Evolutionary conservation across 2,888 invertebrate species (phyloP), one percentile per base, ranked within the genome.

Genomic region (Vanessa cardui): DNA sequence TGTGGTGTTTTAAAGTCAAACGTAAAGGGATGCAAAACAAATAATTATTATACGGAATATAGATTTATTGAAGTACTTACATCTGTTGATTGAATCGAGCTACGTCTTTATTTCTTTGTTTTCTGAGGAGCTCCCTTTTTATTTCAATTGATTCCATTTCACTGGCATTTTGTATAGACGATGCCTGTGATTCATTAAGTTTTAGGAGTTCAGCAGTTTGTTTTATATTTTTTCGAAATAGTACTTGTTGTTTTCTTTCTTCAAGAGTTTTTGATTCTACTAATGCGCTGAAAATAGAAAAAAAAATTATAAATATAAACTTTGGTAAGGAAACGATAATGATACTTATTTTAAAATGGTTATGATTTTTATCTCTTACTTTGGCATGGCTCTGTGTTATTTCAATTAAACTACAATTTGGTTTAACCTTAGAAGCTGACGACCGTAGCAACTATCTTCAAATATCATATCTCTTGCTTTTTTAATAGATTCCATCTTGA

Each of bases 161-260:
- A 12, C 44, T 52, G 2, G 54, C 63, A 74, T 73, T 73, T 75
- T 76, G 60, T 70, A 79, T 60, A 58, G 71, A 69, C 56, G 62
- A 45, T 46, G 66, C 68, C 31, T 72, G 21, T 6, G 68, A 58
- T 50, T 75, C 75, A 3, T 71, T 47, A 31, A 74, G 62, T 71
- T 80, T 79, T 49, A 63, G 31, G 18, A 74, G 54, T n/a, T 50
- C 62, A 52, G 73, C 68, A 73, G 79, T 72, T n/a, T 75, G 46
- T 66, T 78, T 74, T 46, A 83, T 47, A 75, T 83, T 63, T 50
- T 80, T 81, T 31, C 77, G 68, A 64, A 87, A 85, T 66, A 81
- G 56, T 15, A 88, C 76, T 80, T 88, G 88, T 0, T 72, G 72
- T 6, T 87, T 80, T 73, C 85, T 78, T 74, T 84, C 85, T 78